phyloP scores from a whole-genome alignment of 1,140 invertebrate genomes.

The Hestina assimilis region DNA sequence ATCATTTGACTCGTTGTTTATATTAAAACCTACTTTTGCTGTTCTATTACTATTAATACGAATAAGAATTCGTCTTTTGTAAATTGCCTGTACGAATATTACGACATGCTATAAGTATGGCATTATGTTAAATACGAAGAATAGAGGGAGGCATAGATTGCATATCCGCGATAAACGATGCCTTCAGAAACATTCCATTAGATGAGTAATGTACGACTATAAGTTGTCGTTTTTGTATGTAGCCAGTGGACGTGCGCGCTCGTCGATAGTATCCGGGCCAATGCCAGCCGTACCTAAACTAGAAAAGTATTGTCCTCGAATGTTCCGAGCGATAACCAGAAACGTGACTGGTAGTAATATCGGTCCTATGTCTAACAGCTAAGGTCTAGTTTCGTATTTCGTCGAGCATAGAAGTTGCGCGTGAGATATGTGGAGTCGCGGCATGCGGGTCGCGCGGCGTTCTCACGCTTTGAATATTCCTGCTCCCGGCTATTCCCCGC shows the following conservation, averaged over 20 bases:
- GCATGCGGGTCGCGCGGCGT: slow-evolving; percentile 74
- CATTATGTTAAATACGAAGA: not conserved
- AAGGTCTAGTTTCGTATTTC: slow-evolving; percentile 41
- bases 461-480: slow-evolving; percentile 78
- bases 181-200: slow-evolving; percentile 31
- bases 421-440: slow-evolving; percentile 76
- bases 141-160: not conserved
- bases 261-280: slow-evolving; percentile 72
- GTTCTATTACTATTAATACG: no score
- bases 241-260: slow-evolving; percentile 61
- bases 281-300: slow-evolving; percentile 76
- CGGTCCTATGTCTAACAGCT: slow-evolving; percentile 35
- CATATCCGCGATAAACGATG: slow-evolving; percentile 7
- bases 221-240: slow-evolving; percentile 26
- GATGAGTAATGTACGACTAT: slow-evolving; percentile 24
- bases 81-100: not conserved
- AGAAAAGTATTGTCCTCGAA: slow-evolving; percentile 77
- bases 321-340: slow-evolving; percentile 72
- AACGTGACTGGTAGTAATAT: slow-evolving; percentile 27
- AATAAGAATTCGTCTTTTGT: no score
- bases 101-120: not conserved
- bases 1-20: no score
- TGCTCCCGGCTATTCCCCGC: slow-evolving; percentile 55
- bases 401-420: slow-evolving; percentile 56
- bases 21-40: no score